Evolutionary conservation across 1,140 invertebrate species (phyloP).

Genomic region (Yoshiicerus persimilis): DNA sequence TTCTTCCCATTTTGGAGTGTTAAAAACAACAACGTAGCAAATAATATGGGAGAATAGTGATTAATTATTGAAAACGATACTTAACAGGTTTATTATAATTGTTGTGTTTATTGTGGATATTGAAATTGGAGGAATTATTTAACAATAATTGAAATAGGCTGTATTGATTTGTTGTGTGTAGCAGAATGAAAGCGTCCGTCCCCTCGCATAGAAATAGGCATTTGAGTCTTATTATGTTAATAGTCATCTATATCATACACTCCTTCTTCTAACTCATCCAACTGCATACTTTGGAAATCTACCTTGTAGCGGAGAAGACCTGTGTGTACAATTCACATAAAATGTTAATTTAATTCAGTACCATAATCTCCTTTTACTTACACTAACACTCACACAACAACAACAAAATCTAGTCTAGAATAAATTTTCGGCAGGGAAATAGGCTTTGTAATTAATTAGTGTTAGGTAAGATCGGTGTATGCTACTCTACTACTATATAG

Average conservation of each 20-base stretch:
- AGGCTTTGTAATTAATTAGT: background rate
- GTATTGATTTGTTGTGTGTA: background rate
- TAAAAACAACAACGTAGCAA: background rate
- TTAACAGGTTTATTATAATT: background rate
- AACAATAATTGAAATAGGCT: background rate
- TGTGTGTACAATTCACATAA: constrained; percentile 60
- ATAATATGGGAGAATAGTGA: background rate
- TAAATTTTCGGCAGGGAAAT: background rate
- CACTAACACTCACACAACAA: constrained; percentile 1
- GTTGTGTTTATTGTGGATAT: constrained; percentile 20
- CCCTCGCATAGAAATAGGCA: constrained; percentile 15
- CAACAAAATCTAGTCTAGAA: background rate
- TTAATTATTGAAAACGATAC: constrained; percentile 4
- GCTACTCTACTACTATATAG: background rate
- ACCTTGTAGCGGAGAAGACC: constrained; percentile 97
- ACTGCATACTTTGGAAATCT: constrained; percentile 95
- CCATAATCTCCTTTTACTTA: background rate
- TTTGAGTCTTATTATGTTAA: constrained; percentile 57
- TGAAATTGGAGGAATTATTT: constrained; percentile 6
- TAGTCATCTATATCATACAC: constrained; percentile 91
- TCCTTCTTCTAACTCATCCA: constrained; percentile 82
- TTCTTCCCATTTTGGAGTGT: background rate
- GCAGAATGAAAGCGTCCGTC: constrained; percentile 16
- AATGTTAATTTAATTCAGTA: constrained; percentile 1
- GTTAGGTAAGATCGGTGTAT: background rate